Evolutionary conservation across 2,888 invertebrate genomes (phyloP), one percentile per base, ranked within the genome.

Genomic region (Aleiodes alternator): DNA sequence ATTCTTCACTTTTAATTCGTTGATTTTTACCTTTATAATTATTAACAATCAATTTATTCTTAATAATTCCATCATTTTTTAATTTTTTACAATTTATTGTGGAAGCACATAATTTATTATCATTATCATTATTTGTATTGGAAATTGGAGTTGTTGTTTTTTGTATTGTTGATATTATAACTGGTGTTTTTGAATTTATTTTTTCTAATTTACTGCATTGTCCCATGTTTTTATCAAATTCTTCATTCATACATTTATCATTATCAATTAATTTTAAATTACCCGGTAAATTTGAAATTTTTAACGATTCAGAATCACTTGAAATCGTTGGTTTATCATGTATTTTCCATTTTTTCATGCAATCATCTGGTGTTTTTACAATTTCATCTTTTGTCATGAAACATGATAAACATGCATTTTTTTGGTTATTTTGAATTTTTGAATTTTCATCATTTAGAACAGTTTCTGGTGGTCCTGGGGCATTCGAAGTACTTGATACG

Each of bases 401-500:
- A 64, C 87, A 87, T 23, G 87, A 85, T 71, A 87, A 76, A 76
- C 88, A 87, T 31, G 86, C 79, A 38, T 82, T 80, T 1, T 79
- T 76, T 8, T 78, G 16, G 55, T 57, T 79, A 16, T 51, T 50
- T 14, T 50, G 23, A 68, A 31, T 34, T 53, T 61, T 74, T 23
- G 34, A 34, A 34, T 77, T 70, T 11, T 43, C 43, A 0, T 7
- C 2, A 11, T 43, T 9, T 5, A 43, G 6, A 23, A 78, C 29
- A 55, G 23, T 69, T 51, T 72, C 72, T 7, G 85, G 82, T 48
- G 86, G 86, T 48, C 86, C 87, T 43, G 87, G 84, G 48, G 83
- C 82, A 76, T 86, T 87, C 31, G 86, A 82, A 53, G 85, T 79
- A 61, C 88, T 85, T 72, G 87, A 85, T 76, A 86, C 83, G 78